These are phyloP conservation scores for Oceanodroma leucorhoa DNA, from an alignment of 2,797 vertebrate genomes.

Conservation along the genomic window DNA sequence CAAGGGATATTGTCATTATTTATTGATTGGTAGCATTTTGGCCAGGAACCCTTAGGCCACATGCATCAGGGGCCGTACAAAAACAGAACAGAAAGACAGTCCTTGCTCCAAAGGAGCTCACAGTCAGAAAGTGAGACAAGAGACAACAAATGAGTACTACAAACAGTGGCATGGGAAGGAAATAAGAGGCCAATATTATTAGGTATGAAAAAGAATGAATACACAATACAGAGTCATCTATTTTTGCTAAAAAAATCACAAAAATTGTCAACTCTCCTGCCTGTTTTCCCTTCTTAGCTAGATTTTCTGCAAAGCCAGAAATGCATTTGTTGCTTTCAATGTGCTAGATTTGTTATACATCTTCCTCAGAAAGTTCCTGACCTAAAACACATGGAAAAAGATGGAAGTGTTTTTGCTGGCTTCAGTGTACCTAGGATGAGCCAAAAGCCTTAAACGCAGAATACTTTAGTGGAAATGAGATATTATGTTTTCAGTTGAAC, in stretches of 20 bases:
- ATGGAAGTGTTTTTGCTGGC: conserved; percentile 60
- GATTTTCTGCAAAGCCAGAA: not conserved
- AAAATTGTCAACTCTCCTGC: not conserved
- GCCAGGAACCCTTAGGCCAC: not conserved
- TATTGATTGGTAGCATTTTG: conserved; percentile 1
- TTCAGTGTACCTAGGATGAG: not conserved
- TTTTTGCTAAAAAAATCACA: not conserved
- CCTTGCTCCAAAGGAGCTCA: not conserved
- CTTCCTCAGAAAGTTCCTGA: conserved; percentile 52
- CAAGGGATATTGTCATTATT: not conserved
- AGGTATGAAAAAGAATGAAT: not conserved
- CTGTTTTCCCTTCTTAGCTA: not conserved
- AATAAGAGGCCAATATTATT: not conserved
- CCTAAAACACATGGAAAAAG: conserved; percentile 42
- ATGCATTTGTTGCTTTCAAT: not conserved
- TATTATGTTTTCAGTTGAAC: conserved; percentile 5
- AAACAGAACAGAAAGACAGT: not conserved
- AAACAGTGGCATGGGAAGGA: not conserved
- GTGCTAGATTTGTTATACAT: not conserved
- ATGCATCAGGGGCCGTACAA: not conserved
- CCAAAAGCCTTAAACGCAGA: conserved; percentile 31
- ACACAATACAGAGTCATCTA: not conserved
- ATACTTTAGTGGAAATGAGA: conserved; percentile 36
- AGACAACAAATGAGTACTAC: not conserved
- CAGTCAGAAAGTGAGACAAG: not conserved